These are phyloP conservation scores for Fulica atra DNA, from an alignment of 2,113 vertebrate genomes.

Conservation along the genomic window DNA sequence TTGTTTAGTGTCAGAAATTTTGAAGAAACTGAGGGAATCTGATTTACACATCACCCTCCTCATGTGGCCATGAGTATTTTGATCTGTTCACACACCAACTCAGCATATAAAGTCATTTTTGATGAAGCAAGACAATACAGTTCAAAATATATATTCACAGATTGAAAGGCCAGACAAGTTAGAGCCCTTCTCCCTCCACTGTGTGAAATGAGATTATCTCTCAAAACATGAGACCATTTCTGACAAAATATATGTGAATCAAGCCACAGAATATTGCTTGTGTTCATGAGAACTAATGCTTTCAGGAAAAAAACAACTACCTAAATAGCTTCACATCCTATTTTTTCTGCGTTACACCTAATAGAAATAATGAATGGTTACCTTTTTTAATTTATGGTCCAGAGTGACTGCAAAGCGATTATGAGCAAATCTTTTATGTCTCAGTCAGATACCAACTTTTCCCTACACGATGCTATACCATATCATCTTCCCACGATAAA, in stretches of 20 bases:
- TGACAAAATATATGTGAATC: not conserved
- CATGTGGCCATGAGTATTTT: not conserved
- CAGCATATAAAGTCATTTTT: not conserved
- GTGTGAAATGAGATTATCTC: slow-evolving; percentile 44
- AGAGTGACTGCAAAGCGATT: not conserved
- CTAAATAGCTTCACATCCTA: not conserved
- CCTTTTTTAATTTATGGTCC: not conserved
- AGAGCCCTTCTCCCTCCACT: not conserved
- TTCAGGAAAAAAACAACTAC: not conserved
- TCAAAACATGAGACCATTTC: slow-evolving; percentile 10
- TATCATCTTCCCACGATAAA: not conserved
- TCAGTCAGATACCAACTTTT: not conserved
- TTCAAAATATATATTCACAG: not conserved
- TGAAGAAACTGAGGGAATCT: not conserved
- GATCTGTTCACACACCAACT: not conserved
- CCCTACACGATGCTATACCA: not conserved
- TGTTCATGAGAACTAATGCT: not conserved
- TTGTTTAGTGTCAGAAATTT: not conserved
- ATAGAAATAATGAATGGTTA: not conserved
- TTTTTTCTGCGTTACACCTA: not conserved
- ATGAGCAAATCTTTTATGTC: not conserved
- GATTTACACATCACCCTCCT: not conserved
- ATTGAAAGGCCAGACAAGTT: not conserved
- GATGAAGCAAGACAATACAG: not conserved
- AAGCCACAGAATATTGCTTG: not conserved